Evolutionary conservation across 2,888 invertebrate species (phyloP).

Genomic region (Agonopterix subpropinquella): DNA sequence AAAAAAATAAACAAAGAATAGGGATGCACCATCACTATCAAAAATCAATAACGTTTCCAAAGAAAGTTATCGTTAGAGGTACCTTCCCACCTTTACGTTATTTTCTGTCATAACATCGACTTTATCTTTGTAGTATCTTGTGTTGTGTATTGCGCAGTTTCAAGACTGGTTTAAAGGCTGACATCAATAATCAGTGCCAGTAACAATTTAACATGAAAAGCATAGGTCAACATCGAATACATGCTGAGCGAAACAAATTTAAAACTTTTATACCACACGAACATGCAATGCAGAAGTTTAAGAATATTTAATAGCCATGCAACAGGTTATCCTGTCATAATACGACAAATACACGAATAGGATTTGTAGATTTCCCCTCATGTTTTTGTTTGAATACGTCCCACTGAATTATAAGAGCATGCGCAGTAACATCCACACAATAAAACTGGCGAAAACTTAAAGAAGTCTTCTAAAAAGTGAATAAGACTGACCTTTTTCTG

Average conservation of each 20-base stretch:
- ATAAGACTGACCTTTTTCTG: conserved; percentile 80
- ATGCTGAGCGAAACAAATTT: conserved; percentile 2
- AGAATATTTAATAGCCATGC: conserved; percentile 57
- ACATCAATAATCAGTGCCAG: conserved; percentile 5
- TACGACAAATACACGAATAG: conserved; percentile 65
- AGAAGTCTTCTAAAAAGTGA: conserved; percentile 6
- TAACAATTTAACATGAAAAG: neutral
- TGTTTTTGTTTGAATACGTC: conserved; percentile 60
- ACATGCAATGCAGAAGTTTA: conserved; percentile 46
- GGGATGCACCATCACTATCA: neutral
- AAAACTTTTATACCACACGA: conserved; percentile 19
- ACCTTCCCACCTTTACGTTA: neutral
- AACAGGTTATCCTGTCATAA: conserved; percentile 69
- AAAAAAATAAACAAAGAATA: neutral
- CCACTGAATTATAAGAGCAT: conserved; percentile 38
- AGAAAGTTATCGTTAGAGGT: neutral
- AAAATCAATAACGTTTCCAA: neutral
- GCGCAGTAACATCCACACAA: conserved; percentile 40
- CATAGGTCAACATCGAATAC: neutral
- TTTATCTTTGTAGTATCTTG: conserved; percentile 19
- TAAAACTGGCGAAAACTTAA: conserved; percentile 27
- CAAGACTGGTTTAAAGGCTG: conserved; percentile 16
- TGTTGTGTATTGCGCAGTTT: conserved; percentile 30
- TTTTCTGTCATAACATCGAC: neutral
- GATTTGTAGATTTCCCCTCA: conserved; percentile 56